Evolutionary conservation across 2,888 invertebrate genomes (phyloP), one percentile per base, ranked within the genome.

Genomic region (Agriopis marginaria): DNA sequence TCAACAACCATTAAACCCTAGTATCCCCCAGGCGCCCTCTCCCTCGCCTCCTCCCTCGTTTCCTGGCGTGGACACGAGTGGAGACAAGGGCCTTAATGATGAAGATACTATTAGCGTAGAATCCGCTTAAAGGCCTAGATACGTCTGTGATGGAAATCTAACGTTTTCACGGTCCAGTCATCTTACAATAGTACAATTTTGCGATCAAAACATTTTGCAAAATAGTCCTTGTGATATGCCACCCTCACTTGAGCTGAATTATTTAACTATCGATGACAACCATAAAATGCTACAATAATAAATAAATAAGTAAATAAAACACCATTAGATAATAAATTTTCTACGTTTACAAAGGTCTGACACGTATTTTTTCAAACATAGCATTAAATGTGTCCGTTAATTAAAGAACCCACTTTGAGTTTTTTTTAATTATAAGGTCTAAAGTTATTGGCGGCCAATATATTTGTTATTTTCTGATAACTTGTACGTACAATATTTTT

Each of bases 31-130:
- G 66, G 72, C 71, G 1, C 86, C 87, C 0, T 78, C 84, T 0
- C 80, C 83, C 7, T 74, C 86, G 7, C 86, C 89, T 3, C 85
- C 91, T 7, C 63, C 87, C 7, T 82, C 78, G 47, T 88, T 86
- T 68, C 90, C 91, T 2, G 83, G 83, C 12, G 23, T 42, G n/a
- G 81, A 79, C 3, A 75, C 71, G 40, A 83, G 79, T 50, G 82
- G 80, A n/a, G 86, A 88, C 69, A 82, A 83, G 74, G 87, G 89
- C 17, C 64, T 92, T 3, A 92, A 89, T 68, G 92, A 93, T 42
- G 93, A 92, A 83, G 94, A 94, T 65, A 89, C 93, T 12, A 77
- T 94, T 79, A 85, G 93, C n/a, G 88, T 94, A 60, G 94, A 94
- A 68, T 89, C 93, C 66, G 93, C 93, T 66, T 89, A 85, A 82